These are phyloP conservation scores for Cygnus atratus DNA, from an alignment of 2,113 vertebrate genomes.

Conservation along the genomic window DNA sequence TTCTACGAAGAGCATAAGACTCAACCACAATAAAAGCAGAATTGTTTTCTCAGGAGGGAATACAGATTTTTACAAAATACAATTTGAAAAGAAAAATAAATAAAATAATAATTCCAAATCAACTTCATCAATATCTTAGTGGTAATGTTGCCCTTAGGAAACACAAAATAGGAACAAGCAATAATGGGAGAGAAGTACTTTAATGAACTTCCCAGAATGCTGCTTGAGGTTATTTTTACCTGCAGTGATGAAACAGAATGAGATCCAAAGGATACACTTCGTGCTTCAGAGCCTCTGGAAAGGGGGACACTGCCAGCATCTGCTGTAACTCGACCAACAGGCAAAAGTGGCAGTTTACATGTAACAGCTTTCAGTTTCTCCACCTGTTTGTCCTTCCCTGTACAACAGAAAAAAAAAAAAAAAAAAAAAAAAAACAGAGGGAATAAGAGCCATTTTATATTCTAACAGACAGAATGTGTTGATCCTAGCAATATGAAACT, in stretches of 20 bases:
- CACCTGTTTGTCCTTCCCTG: constrained; percentile 59
- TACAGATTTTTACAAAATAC: background rate
- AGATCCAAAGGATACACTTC: constrained; percentile 54
- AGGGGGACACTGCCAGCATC: constrained; percentile 55
- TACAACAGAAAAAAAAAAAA: background rate
- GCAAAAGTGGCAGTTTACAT: constrained; percentile 47
- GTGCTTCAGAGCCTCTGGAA: constrained; percentile 75
- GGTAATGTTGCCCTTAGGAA: background rate
- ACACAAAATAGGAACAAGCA: background rate
- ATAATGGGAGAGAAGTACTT: background rate
- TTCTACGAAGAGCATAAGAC: background rate
- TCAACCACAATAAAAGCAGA: background rate
- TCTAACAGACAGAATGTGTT: background rate
- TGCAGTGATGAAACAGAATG: constrained; percentile 60
- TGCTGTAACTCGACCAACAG: constrained; percentile 1
- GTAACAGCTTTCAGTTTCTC: constrained; percentile 54
- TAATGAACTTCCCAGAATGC: background rate
- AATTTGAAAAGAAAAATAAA: too few relatives aligned
- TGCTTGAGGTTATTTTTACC: constrained; percentile 61
- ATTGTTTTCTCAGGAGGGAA: background rate
- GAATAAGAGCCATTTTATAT: background rate
- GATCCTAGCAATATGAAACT: background rate
- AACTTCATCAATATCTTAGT: background rate
- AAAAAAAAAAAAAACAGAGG: background rate
- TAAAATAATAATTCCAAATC: background rate